Evolutionary conservation across 2,888 invertebrate species (phyloP).

Genomic region (Rhabditoides inermis): DNA sequence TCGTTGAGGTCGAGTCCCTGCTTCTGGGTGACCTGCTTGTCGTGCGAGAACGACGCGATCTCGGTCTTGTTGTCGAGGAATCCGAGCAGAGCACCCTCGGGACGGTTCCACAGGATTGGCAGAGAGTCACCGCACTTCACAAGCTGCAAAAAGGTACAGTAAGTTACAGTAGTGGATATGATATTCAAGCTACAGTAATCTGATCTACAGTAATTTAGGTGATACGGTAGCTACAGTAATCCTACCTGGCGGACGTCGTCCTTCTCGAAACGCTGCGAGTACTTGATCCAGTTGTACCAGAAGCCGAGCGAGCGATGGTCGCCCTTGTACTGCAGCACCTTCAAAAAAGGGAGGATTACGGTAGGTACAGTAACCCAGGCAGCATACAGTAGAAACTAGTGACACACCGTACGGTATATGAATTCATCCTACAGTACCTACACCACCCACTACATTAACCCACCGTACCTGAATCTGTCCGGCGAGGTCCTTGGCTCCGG

Average conservation of each 20-base stretch:
- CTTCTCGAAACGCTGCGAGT: conserved; percentile 30
- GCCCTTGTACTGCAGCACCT: conserved; percentile 25
- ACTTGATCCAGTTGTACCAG: conserved; percentile 40
- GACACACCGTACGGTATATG: not conserved
- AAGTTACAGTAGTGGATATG: too few species aligned
- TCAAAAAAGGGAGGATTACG: not conserved
- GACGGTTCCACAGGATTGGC: conserved; percentile 29
- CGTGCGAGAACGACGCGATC: conserved; percentile 21
- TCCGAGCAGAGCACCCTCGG: conserved; percentile 14
- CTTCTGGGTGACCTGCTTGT: conserved; percentile 7
- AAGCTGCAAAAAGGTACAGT: too few species aligned
- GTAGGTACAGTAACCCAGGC: not conserved
- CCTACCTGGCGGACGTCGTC: conserved; percentile 11
- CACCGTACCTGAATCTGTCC: conserved; percentile 13
- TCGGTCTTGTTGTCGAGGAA: conserved; percentile 36
- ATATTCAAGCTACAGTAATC: too few species aligned
- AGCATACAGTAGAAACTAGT: too few species aligned
- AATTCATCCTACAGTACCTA: not conserved
- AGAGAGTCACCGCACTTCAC: conserved; percentile 27
- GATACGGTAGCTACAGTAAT: too few species aligned
- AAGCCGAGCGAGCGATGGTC: conserved; percentile 28
- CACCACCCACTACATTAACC: not conserved
- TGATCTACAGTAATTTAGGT: too few species aligned
- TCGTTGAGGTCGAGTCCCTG: conserved; percentile 14
- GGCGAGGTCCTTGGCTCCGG: conserved; percentile 17